Evolutionary conservation across 1,140 invertebrate genomes (phyloP).

Genomic region (Drosophila sulfurigaster): DNA sequence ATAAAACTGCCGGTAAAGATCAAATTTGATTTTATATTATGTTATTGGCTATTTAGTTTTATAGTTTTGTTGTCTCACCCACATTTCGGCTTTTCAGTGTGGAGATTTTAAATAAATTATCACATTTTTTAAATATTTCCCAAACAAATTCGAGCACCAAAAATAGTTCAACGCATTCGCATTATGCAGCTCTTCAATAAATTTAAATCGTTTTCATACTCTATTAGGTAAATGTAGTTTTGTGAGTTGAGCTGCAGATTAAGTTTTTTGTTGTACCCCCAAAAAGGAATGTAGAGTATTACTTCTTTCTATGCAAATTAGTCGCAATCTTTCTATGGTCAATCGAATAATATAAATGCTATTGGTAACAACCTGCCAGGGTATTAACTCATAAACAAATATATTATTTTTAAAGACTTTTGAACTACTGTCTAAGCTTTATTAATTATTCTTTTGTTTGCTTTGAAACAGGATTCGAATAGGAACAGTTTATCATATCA

Average conservation of each 20-base stretch:
- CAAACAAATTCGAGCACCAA: constrained; percentile 9
- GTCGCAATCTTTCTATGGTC: too few relatives aligned
- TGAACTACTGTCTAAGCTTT: constrained; percentile 47
- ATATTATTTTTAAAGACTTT: constrained; percentile 19
- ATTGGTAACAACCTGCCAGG: too few relatives aligned
- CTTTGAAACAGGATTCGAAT: constrained; percentile 44
- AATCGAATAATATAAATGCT: too few relatives aligned
- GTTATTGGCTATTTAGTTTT: constrained; percentile 40
- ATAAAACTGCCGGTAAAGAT: constrained; percentile 45
- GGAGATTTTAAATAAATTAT: constrained; percentile 11
- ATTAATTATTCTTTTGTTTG: constrained; percentile 47
- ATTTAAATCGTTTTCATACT: constrained; percentile 6
- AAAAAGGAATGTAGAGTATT: constrained; percentile 10
- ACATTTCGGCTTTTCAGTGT: constrained; percentile 25
- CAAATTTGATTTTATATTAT: constrained; percentile 30
- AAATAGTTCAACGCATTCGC: neutral
- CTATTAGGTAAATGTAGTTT: neutral
- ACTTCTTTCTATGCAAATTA: neutral
- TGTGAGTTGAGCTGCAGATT: neutral
- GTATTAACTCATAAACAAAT: neutral
- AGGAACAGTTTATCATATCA: constrained; percentile 22
- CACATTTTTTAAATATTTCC: constrained; percentile 15
- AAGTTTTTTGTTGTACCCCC: neutral
- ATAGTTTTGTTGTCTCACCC: constrained; percentile 40
- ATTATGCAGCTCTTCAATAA: constrained; percentile 2